Conservation (phyloP, 2,113 vertebrate species). For the Larimichthys polyactis region DNA sequence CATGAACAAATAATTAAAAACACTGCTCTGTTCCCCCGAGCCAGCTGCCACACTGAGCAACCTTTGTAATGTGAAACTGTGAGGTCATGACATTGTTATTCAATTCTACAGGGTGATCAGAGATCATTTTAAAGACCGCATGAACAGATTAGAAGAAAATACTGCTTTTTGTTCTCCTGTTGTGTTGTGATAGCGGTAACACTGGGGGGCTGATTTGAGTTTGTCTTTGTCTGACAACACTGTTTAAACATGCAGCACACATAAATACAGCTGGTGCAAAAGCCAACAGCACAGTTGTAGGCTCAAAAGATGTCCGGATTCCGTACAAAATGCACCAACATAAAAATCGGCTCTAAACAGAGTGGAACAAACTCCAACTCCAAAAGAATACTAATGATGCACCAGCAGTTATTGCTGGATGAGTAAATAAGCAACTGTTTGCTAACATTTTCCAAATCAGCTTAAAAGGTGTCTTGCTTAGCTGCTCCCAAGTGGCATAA, state of each 20-base stretch:
- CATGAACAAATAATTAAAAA: slow-evolving; percentile 6
- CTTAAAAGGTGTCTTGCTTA: background rate
- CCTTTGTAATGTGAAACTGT: background rate
- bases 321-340: background rate
- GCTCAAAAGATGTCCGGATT: background rate
- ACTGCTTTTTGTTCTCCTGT: background rate
- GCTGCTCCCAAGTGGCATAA: too few species aligned
- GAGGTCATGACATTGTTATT: background rate
- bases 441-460: background rate
- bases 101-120: background rate
- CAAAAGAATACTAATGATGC: background rate
- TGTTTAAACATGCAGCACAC: slow-evolving; percentile 6
- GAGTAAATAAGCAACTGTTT: background rate
- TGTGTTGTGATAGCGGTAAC: background rate
- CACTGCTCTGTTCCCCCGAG: background rate
- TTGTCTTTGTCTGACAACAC: background rate
- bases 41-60: background rate
- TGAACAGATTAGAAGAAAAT: background rate
- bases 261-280: background rate
- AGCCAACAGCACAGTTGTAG: background rate
- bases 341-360: too few species aligned
- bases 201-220: background rate
- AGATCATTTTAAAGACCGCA: background rate
- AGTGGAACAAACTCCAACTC: background rate
- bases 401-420: background rate